Conservation (phyloP, 1,140 invertebrate genomes). For the Bombus consobrinus region DNA sequence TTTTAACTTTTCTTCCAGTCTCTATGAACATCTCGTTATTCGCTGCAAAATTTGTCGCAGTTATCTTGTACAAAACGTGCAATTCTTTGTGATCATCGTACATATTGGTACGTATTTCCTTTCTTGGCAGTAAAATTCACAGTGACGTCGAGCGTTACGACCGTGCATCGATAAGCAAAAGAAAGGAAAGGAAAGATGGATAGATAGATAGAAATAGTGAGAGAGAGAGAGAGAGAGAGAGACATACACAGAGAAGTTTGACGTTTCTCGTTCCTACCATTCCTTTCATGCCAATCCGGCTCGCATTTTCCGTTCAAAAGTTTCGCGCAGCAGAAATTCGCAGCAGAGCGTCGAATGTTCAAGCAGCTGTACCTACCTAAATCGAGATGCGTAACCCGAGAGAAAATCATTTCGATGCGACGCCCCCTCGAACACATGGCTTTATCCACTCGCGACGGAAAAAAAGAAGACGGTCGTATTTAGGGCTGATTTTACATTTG, state of each 20-base stretch:
- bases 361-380: background rate
- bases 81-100: too few relatives aligned
- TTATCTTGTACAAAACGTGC: background rate
- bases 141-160: slow-evolving; percentile 35
- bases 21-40: background rate
- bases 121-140: slow-evolving; percentile 37
- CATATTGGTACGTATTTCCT: background rate
- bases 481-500: background rate
- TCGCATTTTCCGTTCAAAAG: slow-evolving; percentile 41
- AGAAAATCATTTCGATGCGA: slow-evolving; percentile 35
- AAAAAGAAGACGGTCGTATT: background rate
- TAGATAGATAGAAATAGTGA: slow-evolving; percentile 2
- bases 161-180: slow-evolving; percentile 24
- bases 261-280: slow-evolving; percentile 28
- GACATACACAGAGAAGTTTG: background rate
- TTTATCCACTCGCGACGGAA: background rate
- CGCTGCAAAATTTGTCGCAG: background rate
- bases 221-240: background rate
- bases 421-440: background rate
- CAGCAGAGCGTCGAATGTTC: slow-evolving; percentile 34
- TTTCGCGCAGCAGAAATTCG: slow-evolving; percentile 16
- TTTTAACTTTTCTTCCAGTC: too few relatives aligned
- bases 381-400: slow-evolving; percentile 34
- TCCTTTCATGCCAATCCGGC: slow-evolving; percentile 29
- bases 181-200: background rate